phyloP scores from a whole-genome alignment of 92 coral and sea anemone genomes.

The Heliopora coerulea region DNA sequence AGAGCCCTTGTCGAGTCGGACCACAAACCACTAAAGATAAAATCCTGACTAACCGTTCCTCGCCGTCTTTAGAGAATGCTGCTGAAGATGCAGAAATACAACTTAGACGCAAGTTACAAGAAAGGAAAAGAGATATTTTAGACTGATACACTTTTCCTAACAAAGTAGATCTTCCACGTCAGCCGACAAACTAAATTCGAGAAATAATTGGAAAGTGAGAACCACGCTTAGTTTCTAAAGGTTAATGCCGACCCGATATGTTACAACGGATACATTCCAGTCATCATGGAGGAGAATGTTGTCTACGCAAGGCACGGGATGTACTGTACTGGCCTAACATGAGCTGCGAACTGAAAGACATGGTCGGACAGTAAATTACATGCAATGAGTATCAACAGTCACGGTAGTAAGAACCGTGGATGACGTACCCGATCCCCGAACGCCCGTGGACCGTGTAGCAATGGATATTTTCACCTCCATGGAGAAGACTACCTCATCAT shows the following conservation, averaged over 20 bases:
- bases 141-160: neutral
- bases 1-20: neutral
- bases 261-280: constrained; percentile 15
- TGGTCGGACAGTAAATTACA: constrained; percentile 41
- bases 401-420: constrained; percentile 45
- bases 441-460: constrained; percentile 23
- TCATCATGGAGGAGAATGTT: constrained; percentile 24
- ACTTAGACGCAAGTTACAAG: constrained; percentile 4
- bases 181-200: constrained; percentile 6
- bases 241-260: constrained; percentile 20
- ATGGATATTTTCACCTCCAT: constrained; percentile 30
- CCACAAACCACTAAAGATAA: neutral
- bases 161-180: neutral
- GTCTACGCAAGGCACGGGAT: constrained; percentile 37
- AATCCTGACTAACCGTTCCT: neutral
- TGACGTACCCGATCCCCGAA: constrained; percentile 53
- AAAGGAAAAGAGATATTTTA: no score
- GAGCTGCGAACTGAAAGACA: constrained; percentile 47
- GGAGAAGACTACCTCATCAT: constrained; percentile 37
- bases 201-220: neutral
- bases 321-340: constrained; percentile 53
- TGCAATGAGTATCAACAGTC: constrained; percentile 41
- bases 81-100: constrained; percentile 11
- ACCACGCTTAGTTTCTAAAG: neutral
- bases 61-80: constrained; percentile 3